These are phyloP conservation scores for Hypomecis atomaria DNA, from an alignment of 2,888 invertebrate genomes.

Conservation along the genomic window DNA sequence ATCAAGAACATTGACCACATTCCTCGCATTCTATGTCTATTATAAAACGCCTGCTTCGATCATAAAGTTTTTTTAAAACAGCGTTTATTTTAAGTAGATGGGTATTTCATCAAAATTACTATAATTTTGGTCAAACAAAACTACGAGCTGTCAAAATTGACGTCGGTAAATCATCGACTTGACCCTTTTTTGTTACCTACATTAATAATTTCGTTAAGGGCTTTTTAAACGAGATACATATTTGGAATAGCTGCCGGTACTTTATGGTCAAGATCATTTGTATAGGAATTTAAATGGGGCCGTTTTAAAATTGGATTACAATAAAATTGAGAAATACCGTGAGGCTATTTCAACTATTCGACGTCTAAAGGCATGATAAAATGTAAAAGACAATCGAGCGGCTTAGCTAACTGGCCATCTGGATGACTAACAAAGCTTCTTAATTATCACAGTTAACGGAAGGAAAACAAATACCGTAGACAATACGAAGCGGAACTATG, in stretches of 20 bases:
- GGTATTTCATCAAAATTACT: conserved; percentile 81
- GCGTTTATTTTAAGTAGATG: conserved; percentile 80
- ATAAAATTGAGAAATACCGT: conserved; percentile 54
- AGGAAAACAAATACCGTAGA: conserved; percentile 36
- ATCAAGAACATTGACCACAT: conserved; percentile 52
- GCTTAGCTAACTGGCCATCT: conserved; percentile 26
- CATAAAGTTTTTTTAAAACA: conserved; percentile 60
- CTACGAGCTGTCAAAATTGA: conserved; percentile 82
- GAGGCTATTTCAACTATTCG: conserved; percentile 51
- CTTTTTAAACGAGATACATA: conserved; percentile 79
- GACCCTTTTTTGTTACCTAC: conserved; percentile 74
- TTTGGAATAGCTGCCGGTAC: conserved; percentile 78
- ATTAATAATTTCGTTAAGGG: conserved; percentile 82
- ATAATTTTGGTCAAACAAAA: conserved; percentile 82
- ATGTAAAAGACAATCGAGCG: conserved; percentile 27
- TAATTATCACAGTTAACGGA: conserved; percentile 29
- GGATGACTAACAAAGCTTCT: conserved; percentile 30
- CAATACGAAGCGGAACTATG: conserved; percentile 59
- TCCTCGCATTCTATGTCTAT: conserved; percentile 68
- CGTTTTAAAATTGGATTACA: conserved; percentile 67
- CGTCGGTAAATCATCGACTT: conserved; percentile 80
- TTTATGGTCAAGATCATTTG: conserved; percentile 73
- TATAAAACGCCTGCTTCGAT: conserved; percentile 63
- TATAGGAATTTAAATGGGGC: conserved; percentile 75
- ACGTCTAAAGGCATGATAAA: conserved; percentile 32